These are phyloP conservation scores for Lethrus apterus DNA, from an alignment of 1,140 invertebrate species.

Conservation along the genomic window DNA sequence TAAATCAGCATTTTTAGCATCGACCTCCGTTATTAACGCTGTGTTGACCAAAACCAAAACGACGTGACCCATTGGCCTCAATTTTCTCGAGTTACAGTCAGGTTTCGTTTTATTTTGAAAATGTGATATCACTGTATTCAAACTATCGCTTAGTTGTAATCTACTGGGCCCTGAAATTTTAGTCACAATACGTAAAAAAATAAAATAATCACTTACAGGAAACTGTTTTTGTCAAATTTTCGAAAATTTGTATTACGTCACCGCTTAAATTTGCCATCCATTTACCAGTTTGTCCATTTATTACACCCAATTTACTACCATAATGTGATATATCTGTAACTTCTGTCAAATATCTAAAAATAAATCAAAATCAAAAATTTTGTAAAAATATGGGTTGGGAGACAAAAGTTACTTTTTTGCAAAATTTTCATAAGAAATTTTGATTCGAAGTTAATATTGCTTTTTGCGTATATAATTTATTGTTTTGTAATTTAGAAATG, in stretches of 20 bases:
- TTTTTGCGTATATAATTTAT: too few relatives aligned
- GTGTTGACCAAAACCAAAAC: slow-evolving; percentile 25
- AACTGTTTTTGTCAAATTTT: slow-evolving; percentile 3
- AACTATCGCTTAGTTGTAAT: slow-evolving; percentile 24
- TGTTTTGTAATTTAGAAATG: too few relatives aligned
- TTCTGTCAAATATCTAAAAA: slow-evolving; percentile 40
- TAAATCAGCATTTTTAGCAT: slow-evolving; percentile 15
- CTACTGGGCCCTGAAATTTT: slow-evolving; percentile 30
- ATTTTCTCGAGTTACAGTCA: slow-evolving; percentile 20
- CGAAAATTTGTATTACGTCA: slow-evolving; percentile 23
- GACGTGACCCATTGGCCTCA: slow-evolving; percentile 22
- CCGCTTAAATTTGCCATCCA: slow-evolving; percentile 48
- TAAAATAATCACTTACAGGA: slow-evolving; percentile 1
- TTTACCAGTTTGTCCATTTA: slow-evolving; percentile 49
- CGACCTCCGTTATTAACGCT: slow-evolving; percentile 22
- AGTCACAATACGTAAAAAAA: background rate
- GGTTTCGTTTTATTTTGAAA: slow-evolving; percentile 25
- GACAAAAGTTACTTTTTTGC: too few relatives aligned
- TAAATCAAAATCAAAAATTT: slow-evolving; percentile 9
- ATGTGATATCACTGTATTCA: slow-evolving; percentile 23
- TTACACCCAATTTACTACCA: slow-evolving; percentile 48
- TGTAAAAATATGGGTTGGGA: too few relatives aligned
- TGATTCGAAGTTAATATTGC: too few relatives aligned
- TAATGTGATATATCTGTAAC: slow-evolving; percentile 47
- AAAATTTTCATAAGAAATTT: too few relatives aligned